Conservation (phyloP, 2,888 invertebrate species). For the Tetropium fuscum region DNA sequence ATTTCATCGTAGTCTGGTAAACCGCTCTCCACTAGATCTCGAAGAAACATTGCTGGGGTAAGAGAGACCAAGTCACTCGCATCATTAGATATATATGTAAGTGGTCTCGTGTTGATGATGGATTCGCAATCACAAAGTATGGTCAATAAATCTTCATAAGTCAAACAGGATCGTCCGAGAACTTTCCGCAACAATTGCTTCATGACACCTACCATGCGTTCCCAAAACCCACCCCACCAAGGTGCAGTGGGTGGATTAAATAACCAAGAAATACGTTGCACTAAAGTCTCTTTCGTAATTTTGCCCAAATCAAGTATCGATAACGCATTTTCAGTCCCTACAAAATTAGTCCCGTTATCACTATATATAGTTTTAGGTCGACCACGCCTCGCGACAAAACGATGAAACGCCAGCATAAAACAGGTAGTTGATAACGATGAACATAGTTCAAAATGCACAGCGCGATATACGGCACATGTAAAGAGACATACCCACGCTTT, state of each 20-base stretch:
- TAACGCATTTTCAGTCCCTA: slow-evolving; percentile 48
- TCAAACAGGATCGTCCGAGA: slow-evolving; percentile 8
- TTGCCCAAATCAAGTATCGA: slow-evolving; percentile 43
- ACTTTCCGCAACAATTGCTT: slow-evolving; percentile 21
- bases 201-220: slow-evolving; percentile 15
- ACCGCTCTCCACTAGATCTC: slow-evolving; percentile 1
- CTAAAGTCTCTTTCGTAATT: slow-evolving; percentile 32
- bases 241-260: slow-evolving; percentile 48
- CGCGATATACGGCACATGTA: slow-evolving; percentile 59
- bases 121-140: slow-evolving; percentile 21
- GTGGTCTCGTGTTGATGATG: slow-evolving; percentile 15
- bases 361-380: slow-evolving; percentile 49
- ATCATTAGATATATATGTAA: slow-evolving; percentile 15
- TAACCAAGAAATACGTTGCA: slow-evolving; percentile 43
- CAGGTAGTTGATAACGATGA: slow-evolving; percentile 45
- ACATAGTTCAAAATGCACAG: slow-evolving; percentile 58
- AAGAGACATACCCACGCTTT: slow-evolving; percentile 57
- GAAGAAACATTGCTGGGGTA: slow-evolving; percentile 6
- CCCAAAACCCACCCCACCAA: slow-evolving; percentile 25
- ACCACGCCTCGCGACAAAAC: slow-evolving; percentile 55
- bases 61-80: slow-evolving; percentile 5
- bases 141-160: slow-evolving; percentile 20
- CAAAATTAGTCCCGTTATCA: slow-evolving; percentile 60
- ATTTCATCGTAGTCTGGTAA: slow-evolving; percentile 22
- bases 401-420: slow-evolving; percentile 51